phyloP scores from a whole-genome alignment of 1,140 invertebrate genomes.

The Lasaia peninsularis region DNA sequence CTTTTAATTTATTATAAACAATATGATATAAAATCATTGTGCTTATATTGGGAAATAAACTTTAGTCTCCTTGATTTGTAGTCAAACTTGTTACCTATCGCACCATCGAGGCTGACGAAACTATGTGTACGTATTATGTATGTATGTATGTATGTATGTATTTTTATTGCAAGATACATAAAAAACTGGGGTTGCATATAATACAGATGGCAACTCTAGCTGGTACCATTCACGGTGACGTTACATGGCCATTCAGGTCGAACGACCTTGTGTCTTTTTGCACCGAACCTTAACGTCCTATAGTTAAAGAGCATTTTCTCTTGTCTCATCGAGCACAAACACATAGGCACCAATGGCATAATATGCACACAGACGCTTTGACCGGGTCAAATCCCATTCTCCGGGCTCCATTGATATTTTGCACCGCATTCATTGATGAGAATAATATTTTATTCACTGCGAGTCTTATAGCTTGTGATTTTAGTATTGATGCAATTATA shows the following conservation, averaged over 20 bases:
- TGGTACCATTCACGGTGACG: conserved; percentile 1
- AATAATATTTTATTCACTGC: conserved; percentile 23
- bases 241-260: conserved; percentile 3
- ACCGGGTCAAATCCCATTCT: conserved; percentile 61
- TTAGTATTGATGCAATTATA: background rate
- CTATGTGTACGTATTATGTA: too few species aligned
- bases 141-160: too few species aligned
- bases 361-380: conserved; percentile 47
- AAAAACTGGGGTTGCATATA: background rate
- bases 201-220: conserved; percentile 1
- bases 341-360: conserved; percentile 23
- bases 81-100: too few species aligned
- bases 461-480: background rate
- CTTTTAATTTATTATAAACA: too few species aligned
- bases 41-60: too few species aligned
- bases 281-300: conserved; percentile 11
- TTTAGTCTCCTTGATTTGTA: too few species aligned
- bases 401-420: conserved; percentile 68
- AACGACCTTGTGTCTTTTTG: background rate
- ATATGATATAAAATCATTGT: too few species aligned
- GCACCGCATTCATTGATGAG: conserved; percentile 62
- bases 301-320: conserved; percentile 22
- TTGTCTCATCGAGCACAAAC: conserved; percentile 23
- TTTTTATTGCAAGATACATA: too few species aligned
- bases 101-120: too few species aligned